Evolutionary conservation across 2,888 invertebrate species (phyloP), one percentile per base, ranked within the genome.

Genomic region (Pterobdella sp.): DNA sequence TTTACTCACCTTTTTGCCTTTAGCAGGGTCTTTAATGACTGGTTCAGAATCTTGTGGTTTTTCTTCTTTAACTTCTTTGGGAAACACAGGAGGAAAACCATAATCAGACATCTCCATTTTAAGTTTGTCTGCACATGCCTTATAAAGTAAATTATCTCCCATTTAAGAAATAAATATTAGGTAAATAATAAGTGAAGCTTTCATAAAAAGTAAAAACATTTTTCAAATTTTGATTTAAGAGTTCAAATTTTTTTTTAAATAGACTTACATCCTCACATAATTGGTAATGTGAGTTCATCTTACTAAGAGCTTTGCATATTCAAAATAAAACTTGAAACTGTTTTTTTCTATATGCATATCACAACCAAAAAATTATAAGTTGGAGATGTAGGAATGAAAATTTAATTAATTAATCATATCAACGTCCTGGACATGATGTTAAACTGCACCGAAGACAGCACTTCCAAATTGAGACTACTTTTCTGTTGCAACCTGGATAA

Each of bases 91-190:
- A 31, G 97, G 97, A 84, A 87, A 92, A 0, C 98, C 98, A 86
- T 88, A 98, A 10, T 89, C 84, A 81, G 91, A 90, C 85, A 98
- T 90, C 86, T 99, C 98, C 74, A 93, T 87, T 81, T 92, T 93
- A 64, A 98, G 84, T 83, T 98, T 99, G 84, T 98, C 98, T 22
- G 98, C 93, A 86, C 96, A 96, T 0, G 97, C 96, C 84, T 84
- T 69, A n/a, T 26, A 63, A 32, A 49, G 2, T 7, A n/a, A 63
- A 63, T 10, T 18, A 10, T 10, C n/a, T 26, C n/a, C 14, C 52
- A 49, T 18, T 18, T 18, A 22, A 14, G 14, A 22, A 22, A 49
- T 14, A 49, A 49, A 49, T 49, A 18, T 49, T 22, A 49, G 14
- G 14, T 18, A 14, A 49, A 49, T 18, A 14, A 18, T 18, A 49